phyloP scores from a whole-genome alignment of 2,113 vertebrate genomes.

The Nettapus auritus region DNA sequence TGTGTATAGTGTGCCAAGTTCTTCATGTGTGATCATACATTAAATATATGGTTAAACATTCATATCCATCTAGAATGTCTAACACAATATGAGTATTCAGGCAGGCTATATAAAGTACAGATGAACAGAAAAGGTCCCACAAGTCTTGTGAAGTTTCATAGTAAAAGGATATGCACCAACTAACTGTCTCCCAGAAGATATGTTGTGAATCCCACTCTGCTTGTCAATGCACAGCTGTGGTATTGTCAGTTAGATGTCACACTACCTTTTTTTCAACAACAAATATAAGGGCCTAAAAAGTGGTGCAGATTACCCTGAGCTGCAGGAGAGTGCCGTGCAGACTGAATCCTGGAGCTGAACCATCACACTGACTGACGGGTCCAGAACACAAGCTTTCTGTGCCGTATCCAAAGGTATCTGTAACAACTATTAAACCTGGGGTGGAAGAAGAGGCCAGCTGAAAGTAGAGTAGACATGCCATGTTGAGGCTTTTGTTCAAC shows the following conservation, averaged over 20 bases:
- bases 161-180: slow-evolving; percentile 56
- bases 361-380: not conserved
- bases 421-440: not conserved
- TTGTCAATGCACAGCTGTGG: not conserved
- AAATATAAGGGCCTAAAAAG: not conserved
- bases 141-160: slow-evolving; percentile 60
- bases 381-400: not conserved
- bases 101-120: slow-evolving; percentile 59
- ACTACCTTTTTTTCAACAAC: not conserved
- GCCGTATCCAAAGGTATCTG: not conserved
- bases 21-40: not conserved
- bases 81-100: slow-evolving; percentile 33
- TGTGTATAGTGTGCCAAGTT: slow-evolving; percentile 19
- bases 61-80: slow-evolving; percentile 16
- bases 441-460: not conserved
- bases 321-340: not conserved
- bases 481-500: not conserved
- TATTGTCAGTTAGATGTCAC: not conserved
- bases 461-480: not conserved
- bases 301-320: not conserved
- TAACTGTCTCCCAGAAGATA: not conserved
- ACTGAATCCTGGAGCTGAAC: not conserved
- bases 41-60: slow-evolving; percentile 35
- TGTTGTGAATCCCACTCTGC: not conserved
- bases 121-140: slow-evolving; percentile 60